Conservation (phyloP, 2,888 invertebrate species). For the Omphaloscelis lunosa region DNA sequence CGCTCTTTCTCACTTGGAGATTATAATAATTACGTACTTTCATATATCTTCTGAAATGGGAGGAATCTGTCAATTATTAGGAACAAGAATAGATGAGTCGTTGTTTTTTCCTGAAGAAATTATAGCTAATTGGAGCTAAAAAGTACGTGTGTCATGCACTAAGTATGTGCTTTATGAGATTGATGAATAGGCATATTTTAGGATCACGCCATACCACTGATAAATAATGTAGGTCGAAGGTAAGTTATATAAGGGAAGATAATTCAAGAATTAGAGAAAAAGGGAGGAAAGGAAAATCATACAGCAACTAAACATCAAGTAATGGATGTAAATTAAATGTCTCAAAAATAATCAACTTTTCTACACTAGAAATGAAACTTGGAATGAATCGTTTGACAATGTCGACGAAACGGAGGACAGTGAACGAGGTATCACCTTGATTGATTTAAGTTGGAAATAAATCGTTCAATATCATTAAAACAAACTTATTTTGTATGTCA, state of each 20-base stretch:
- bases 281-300: neutral
- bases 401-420: neutral
- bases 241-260: neutral
- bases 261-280: too few species aligned
- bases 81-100: neutral
- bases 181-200: neutral
- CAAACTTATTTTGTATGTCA: neutral
- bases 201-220: too few species aligned
- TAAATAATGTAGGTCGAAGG: neutral
- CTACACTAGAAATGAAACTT: neutral
- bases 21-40: neutral
- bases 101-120: neutral
- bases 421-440: too few species aligned
- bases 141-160: conserved; percentile 4
- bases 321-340: neutral
- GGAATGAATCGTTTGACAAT: neutral
- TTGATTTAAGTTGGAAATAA: too few species aligned
- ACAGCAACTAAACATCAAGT: neutral
- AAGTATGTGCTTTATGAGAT: too few species aligned
- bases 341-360: neutral
- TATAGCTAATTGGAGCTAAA: neutral
- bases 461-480: neutral
- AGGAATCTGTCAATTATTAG: neutral
- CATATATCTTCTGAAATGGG: neutral
- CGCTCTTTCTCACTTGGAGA: neutral